Evolutionary conservation across 2,888 invertebrate genomes (phyloP).

Genomic region (Drosophila antonietae): DNA sequence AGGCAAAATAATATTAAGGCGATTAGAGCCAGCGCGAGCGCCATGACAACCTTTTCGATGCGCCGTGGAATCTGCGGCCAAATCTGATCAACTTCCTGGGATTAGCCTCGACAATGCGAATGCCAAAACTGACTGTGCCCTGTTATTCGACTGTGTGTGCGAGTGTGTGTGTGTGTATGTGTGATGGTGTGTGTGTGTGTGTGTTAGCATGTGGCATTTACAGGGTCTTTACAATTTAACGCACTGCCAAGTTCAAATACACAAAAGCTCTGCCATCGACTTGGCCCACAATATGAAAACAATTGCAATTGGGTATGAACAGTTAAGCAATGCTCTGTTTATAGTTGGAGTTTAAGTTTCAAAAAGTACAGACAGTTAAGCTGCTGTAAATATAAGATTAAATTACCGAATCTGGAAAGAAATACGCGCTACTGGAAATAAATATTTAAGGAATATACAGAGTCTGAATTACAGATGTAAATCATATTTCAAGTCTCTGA

Average conservation of each 20-base stretch:
- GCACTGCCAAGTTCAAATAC: slow-evolving; percentile 79
- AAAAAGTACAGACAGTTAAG: neutral
- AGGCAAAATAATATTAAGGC: slow-evolving; percentile 27
- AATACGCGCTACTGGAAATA: too few relatives aligned
- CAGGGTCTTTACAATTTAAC: slow-evolving; percentile 75
- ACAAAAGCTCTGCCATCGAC: slow-evolving; percentile 65
- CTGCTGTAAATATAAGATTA: too few relatives aligned
- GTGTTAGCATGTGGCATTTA: slow-evolving; percentile 50
- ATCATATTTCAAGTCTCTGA: neutral
- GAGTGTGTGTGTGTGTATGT: slow-evolving; percentile 18
- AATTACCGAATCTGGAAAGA: too few relatives aligned
- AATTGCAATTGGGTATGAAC: slow-evolving; percentile 1
- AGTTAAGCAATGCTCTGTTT: neutral
- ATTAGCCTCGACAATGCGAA: slow-evolving; percentile 58
- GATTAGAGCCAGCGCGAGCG: slow-evolving; percentile 20
- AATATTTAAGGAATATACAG: too few relatives aligned
- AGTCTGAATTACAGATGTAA: too few relatives aligned
- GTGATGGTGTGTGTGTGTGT: slow-evolving; percentile 17
- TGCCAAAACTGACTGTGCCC: slow-evolving; percentile 42
- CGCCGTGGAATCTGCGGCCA: slow-evolving; percentile 62
- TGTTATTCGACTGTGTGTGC: slow-evolving; percentile 19
- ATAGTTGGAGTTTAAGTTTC: neutral
- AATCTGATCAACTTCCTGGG: slow-evolving; percentile 74
- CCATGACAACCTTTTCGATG: slow-evolving; percentile 23
- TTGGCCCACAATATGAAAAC: slow-evolving; percentile 46